Evolutionary conservation across 2,113 vertebrate species (phyloP).

Genomic region (Onychostruthus taczanowskii): DNA sequence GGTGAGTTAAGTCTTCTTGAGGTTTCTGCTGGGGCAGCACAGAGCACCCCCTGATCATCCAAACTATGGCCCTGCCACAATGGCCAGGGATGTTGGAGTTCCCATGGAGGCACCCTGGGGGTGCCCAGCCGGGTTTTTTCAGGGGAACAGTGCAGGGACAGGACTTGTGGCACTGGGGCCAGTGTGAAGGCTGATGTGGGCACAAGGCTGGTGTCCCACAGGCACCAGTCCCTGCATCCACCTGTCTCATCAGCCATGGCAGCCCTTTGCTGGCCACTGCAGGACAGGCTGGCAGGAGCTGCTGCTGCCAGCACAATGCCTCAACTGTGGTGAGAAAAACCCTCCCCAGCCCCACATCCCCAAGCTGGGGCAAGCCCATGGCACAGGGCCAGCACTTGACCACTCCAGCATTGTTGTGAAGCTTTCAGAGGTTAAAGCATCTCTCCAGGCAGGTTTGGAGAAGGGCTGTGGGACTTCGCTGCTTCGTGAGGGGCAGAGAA

Average conservation of each 20-base stretch:
- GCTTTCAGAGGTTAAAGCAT: background rate
- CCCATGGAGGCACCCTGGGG: background rate
- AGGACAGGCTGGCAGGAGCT: background rate
- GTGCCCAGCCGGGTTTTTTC: background rate
- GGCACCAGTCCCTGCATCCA: background rate
- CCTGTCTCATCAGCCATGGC: too few relatives aligned
- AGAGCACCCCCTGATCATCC: background rate
- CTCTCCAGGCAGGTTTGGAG: background rate
- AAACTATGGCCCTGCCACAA: accelerated
- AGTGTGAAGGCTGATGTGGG: background rate
- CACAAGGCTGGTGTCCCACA: background rate
- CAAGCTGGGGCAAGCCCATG: background rate
- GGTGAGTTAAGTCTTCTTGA: background rate
- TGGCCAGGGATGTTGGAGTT: background rate
- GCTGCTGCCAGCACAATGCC: background rate
- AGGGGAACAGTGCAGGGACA: background rate
- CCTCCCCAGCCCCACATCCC: too few relatives aligned
- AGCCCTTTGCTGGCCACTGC: background rate
- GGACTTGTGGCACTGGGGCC: background rate
- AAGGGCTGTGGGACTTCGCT: background rate
- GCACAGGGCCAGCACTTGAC: background rate
- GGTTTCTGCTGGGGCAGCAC: background rate
- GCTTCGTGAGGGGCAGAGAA: background rate
- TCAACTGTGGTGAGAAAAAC: background rate
- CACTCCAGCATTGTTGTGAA: background rate